phyloP scores from a whole-genome alignment of 1,140 invertebrate genomes.

The Drosophila athabasca region DNA sequence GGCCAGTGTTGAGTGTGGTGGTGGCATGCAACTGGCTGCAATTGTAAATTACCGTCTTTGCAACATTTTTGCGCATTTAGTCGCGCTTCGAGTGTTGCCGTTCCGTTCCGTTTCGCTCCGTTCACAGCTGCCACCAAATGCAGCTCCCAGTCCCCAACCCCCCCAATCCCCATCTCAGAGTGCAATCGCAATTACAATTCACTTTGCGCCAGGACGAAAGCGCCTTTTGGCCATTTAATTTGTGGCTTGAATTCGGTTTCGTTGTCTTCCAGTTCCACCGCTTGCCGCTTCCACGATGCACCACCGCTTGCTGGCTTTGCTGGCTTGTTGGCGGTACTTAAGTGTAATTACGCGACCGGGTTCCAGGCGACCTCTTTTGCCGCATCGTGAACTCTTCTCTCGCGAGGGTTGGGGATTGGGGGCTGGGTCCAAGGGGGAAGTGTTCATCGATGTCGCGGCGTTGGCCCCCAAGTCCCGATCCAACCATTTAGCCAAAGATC shows the following conservation, averaged over 20 bases:
- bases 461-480: slow-evolving; percentile 3
- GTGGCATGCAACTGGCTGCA: slow-evolving; percentile 61
- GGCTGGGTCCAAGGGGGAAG: background rate
- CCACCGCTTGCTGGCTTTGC: slow-evolving; percentile 46
- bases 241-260: slow-evolving; percentile 54
- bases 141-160: slow-evolving; percentile 2
- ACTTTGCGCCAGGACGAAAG: slow-evolving; percentile 78
- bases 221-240: slow-evolving; percentile 71
- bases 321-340: slow-evolving; percentile 75
- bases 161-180: background rate
- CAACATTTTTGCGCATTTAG: slow-evolving; percentile 81
- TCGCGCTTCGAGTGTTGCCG: slow-evolving; percentile 77
- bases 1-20: slow-evolving; percentile 38
- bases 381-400: slow-evolving; percentile 63
- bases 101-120: slow-evolving; percentile 35
- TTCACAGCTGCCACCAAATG: slow-evolving; percentile 60
- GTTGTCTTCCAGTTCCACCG: slow-evolving; percentile 1
- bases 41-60: slow-evolving; percentile 81
- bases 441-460: slow-evolving; percentile 39
- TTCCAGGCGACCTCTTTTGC: slow-evolving; percentile 73
- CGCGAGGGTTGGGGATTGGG: background rate
- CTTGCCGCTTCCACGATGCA: slow-evolving; percentile 31
- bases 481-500: slow-evolving; percentile 34
- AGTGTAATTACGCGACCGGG: slow-evolving; percentile 69
- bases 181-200: slow-evolving; percentile 75